Evolutionary conservation across 2,113 vertebrate species (phyloP), one percentile per base, ranked within the genome.

Genomic region (Phrynosoma blainvillii): DNA sequence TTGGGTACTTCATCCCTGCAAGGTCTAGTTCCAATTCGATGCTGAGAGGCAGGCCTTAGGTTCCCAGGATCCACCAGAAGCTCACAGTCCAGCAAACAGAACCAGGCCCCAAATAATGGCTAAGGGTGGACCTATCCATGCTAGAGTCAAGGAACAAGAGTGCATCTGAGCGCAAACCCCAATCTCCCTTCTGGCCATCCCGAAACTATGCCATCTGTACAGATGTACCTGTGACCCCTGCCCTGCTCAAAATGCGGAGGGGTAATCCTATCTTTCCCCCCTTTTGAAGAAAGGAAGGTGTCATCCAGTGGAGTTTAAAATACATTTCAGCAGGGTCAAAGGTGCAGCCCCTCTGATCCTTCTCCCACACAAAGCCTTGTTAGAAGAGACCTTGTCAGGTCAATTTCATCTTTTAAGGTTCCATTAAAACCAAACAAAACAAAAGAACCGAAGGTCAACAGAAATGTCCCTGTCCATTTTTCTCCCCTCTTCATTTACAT

Each of bases 311-410:
- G 4, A 90, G 74, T 0, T 74, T 47, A 87, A 85, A 52, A 90
- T 13, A 40, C 14, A 74, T 75, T 91, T 89, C 59, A 36, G 0
- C 71, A 25, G 88, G 91, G 92, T 90, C 92, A 93, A 30, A 90
- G 81, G 70, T 68, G 89, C 0, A 21, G 12, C 20, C 75, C 88
- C 85, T 56, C 40, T 25, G 74, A 86, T 70, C 77, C 52, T 1
- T 87, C 88, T 90, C 77, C 82, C 84, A 32, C 82, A 73, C 40
- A 66, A 18, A 16, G 23, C 42, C 84, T 73, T 47, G 30, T 75
- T 25, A 32, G 42, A 77, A 0, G 1, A 13, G n/a, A 36, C 71
- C 59, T n/a, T 7, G 0, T 0, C 0, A 92, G 73, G 73, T 20
- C 59, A 73, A 90, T 84, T 78, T 52, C 68, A 81, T 71, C 20